Percentiles rank a stretch among this genome's conserved stretches.
Evolutionary conservation across 2,888 invertebrate species (phyloP).

Genomic region (Lasioglossum villosulum): DNA sequence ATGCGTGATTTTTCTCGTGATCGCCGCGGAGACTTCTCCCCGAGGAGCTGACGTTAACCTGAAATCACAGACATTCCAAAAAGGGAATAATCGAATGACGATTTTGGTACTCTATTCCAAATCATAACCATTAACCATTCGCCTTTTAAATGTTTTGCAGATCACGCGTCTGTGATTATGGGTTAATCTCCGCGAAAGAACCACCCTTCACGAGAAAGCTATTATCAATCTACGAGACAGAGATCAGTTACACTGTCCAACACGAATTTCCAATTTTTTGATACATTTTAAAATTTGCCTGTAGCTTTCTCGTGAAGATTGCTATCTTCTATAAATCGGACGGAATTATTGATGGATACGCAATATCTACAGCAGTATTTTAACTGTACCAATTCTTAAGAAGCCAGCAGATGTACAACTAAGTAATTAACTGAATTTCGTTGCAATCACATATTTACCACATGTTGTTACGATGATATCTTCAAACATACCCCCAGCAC

Average conservation of each 20-base stretch:
- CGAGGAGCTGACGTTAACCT: background rate
- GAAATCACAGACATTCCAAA: background rate
- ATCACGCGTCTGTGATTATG: background rate
- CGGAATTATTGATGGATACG: background rate
- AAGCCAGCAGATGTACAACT: conserved; percentile 1
- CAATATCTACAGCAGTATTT: background rate
- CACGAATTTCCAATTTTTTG: background rate
- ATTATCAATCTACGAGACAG: background rate
- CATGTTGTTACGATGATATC: background rate
- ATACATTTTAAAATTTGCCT: background rate
- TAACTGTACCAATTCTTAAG: conserved; percentile 4
- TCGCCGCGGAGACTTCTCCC: background rate
- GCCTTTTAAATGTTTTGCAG: background rate
- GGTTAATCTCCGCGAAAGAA: background rate
- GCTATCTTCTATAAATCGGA: background rate
- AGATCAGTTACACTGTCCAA: background rate
- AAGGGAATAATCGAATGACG: too few species aligned
- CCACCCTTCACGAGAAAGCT: background rate
- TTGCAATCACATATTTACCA: background rate
- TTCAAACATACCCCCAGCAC: background rate
- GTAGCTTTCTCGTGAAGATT: background rate
- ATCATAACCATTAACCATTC: too few species aligned
- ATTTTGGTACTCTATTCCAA: too few species aligned
- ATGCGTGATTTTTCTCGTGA: background rate
- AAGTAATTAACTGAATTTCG: background rate